These are phyloP conservation scores for Brachionus koreanus DNA, from an alignment of 1,140 invertebrate genomes.

Conservation along the genomic window DNA sequence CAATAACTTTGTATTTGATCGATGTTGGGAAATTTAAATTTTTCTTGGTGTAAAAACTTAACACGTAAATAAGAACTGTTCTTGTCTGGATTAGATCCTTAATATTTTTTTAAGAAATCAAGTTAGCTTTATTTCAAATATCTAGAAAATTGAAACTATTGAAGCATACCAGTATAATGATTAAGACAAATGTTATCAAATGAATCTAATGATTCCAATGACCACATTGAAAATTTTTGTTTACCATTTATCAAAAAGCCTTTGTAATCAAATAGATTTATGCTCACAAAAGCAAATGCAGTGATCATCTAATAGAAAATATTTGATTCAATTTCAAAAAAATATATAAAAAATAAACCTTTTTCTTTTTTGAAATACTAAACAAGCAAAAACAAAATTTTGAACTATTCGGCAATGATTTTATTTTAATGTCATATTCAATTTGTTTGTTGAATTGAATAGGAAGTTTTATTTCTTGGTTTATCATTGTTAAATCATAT, in stretches of 20 bases:
- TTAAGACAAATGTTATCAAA: background rate
- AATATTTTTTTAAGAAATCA: background rate
- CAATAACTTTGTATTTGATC: background rate
- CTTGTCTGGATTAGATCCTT: constrained; percentile 5
- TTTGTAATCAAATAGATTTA: constrained; percentile 88
- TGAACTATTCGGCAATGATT: constrained; percentile 49
- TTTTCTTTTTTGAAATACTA: constrained; percentile 24
- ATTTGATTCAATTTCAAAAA: background rate
- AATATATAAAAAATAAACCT: constrained; percentile 46
- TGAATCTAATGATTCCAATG: constrained; percentile 62
- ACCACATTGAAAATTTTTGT: constrained; percentile 83
- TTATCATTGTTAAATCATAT: constrained; percentile 3
- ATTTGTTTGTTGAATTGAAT: background rate
- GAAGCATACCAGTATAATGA: background rate
- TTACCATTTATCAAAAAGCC: constrained; percentile 75
- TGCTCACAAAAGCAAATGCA: constrained; percentile 74
- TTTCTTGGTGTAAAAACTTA: background rate
- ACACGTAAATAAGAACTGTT: background rate
- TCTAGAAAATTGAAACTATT: background rate
- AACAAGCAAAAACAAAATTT: constrained; percentile 49
- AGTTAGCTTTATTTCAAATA: background rate
- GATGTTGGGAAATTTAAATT: background rate
- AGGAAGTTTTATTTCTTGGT: background rate
- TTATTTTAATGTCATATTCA: constrained; percentile 48
- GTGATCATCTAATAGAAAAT: constrained; percentile 59